Evolutionary conservation across 2,113 vertebrate genomes (phyloP).

Genomic region (Axis porcinus): DNA sequence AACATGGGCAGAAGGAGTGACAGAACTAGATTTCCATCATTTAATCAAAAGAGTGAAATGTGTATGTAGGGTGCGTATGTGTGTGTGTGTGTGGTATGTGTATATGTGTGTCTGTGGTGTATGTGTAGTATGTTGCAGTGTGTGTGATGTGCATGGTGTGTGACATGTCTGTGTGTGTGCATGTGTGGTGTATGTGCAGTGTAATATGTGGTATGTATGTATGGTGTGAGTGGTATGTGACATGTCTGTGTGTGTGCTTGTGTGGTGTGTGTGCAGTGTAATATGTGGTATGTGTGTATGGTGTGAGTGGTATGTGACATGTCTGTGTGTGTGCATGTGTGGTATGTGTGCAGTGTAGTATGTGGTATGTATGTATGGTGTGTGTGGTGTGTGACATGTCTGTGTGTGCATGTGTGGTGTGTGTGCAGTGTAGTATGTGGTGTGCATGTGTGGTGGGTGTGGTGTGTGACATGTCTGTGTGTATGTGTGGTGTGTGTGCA

Average conservation of each 20-base stretch:
- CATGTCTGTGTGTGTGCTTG: not conserved
- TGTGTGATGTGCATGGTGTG: not conserved
- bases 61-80: not conserved
- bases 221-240: not conserved
- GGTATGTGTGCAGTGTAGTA: too few species aligned
- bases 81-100: not conserved
- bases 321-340: too few species aligned
- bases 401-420: too few species aligned
- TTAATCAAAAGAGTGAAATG: not conserved
- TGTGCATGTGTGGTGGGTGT: too few species aligned
- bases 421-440: too few species aligned
- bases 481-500: not conserved
- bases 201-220: accelerated
- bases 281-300: too few species aligned
- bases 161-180: not conserved
- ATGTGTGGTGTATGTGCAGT: not conserved
- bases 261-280: too few species aligned
- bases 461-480: too few species aligned
- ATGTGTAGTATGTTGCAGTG: not conserved
- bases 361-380: too few species aligned
- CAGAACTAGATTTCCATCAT: not conserved
- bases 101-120: not conserved
- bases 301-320: too few species aligned
- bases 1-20: not conserved
- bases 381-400: too few species aligned